Percentiles rank a stretch among this genome's conserved stretches.
phyloP scores from a whole-genome alignment of 1,140 invertebrate genomes.

The Venturia canescens region DNA sequence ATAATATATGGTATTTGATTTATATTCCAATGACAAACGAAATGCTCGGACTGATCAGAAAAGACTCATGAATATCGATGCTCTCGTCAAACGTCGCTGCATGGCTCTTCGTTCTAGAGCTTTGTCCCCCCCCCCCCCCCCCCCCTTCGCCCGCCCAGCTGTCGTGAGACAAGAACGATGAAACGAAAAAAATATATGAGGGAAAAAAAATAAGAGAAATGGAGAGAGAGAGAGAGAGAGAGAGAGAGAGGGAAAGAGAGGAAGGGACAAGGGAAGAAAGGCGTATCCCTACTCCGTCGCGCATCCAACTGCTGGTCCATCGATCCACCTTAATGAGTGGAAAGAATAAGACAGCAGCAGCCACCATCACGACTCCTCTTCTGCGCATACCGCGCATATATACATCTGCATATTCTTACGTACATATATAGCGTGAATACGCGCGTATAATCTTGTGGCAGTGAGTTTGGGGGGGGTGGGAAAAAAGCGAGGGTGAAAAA shows the following conservation, averaged over 20 bases:
- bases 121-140: constrained; percentile 3
- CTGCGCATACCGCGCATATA: constrained; percentile 47
- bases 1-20: neutral
- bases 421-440: neutral
- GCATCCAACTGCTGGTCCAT: constrained; percentile 72
- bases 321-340: constrained; percentile 78
- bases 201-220: constrained; percentile 32
- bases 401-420: constrained; percentile 24
- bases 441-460: constrained; percentile 24
- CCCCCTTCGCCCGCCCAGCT: no score
- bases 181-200: constrained; percentile 20
- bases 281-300: constrained; percentile 36
- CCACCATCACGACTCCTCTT: constrained; percentile 53
- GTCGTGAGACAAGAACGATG: constrained; percentile 21
- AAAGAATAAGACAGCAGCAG: constrained; percentile 76
- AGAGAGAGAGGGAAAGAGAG: constrained; percentile 8
- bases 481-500: neutral
- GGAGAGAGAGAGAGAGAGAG: constrained; percentile 39
- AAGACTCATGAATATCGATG: constrained; percentile 44
- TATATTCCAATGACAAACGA: constrained; percentile 4
- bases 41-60: constrained; percentile 25
- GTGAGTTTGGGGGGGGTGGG: neutral
- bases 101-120: neutral
- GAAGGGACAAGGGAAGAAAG: constrained; percentile 24
- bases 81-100: constrained; percentile 41